Conservation (phyloP, 2,113 vertebrate species). For the Podilymbus podiceps region DNA sequence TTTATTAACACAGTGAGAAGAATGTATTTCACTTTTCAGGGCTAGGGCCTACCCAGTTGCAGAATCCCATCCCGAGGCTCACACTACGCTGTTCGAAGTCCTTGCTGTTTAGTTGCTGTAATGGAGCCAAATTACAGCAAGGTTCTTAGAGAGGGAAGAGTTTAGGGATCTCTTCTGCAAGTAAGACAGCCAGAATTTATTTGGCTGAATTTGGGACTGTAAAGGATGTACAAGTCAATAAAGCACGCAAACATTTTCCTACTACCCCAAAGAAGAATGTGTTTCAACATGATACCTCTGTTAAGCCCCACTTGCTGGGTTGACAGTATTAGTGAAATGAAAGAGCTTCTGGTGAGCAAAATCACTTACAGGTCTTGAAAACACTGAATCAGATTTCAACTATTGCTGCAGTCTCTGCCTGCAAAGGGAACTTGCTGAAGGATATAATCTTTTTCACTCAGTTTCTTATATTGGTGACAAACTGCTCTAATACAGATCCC, state of each 20-base stretch:
- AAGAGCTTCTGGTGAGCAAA: background rate
- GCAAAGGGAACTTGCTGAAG: background rate
- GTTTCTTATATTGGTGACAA: background rate
- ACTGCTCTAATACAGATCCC: background rate
- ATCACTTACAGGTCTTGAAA: background rate
- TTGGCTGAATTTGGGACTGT: background rate
- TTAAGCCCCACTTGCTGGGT: background rate
- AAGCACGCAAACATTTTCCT: background rate
- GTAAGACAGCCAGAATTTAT: background rate
- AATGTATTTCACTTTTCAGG: background rate
- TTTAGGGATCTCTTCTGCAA: background rate
- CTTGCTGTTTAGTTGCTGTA: background rate
- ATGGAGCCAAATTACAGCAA: background rate
- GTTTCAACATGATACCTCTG: background rate
- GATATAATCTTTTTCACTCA: background rate
- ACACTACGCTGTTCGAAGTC: background rate
- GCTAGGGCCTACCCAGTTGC: background rate
- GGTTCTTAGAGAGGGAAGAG: background rate
- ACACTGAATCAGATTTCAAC: background rate
- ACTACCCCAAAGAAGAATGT: background rate
- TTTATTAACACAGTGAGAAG: background rate
- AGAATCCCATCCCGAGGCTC: background rate
- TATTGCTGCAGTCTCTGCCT: background rate
- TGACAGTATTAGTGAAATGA: background rate
- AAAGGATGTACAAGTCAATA: background rate